Conservation (phyloP, 2,888 invertebrate species). For the Tipula unca region DNA sequence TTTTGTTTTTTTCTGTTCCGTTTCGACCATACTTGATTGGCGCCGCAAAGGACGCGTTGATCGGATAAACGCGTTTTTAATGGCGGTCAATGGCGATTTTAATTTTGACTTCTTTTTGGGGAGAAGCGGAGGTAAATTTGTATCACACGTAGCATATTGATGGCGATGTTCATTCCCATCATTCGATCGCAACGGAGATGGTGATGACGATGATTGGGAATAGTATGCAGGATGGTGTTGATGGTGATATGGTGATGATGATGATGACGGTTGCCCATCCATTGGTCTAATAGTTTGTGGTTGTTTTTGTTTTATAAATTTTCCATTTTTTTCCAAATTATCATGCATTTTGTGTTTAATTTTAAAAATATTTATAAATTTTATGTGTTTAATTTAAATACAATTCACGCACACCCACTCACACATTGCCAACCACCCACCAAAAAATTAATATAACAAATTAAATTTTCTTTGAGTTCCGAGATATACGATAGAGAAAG, state of each 20-base stretch:
- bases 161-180: constrained; percentile 25
- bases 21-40: constrained; percentile 42
- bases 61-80: constrained; percentile 40
- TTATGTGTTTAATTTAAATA: constrained; percentile 9
- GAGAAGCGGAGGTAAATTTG: constrained; percentile 33
- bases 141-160: constrained; percentile 26
- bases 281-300: constrained; percentile 14
- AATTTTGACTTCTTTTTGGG: constrained; percentile 40
- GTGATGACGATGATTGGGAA: constrained; percentile 23
- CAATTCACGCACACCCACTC: constrained; percentile 26
- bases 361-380: background rate
- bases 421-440: constrained; percentile 26
- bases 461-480: background rate
- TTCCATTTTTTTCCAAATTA: background rate
- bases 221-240: background rate
- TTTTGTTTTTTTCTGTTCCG: constrained; percentile 34
- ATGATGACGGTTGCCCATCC: constrained; percentile 14
- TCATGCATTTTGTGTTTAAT: constrained; percentile 2
- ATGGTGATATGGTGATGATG: background rate
- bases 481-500: background rate
- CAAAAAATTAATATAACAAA: constrained; percentile 23
- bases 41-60: constrained; percentile 38
- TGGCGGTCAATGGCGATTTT: constrained; percentile 38
- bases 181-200: constrained; percentile 24
- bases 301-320: background rate